Evolutionary conservation across 2,113 vertebrate species (phyloP).

Genomic region (Oncorhynchus keta): DNA sequence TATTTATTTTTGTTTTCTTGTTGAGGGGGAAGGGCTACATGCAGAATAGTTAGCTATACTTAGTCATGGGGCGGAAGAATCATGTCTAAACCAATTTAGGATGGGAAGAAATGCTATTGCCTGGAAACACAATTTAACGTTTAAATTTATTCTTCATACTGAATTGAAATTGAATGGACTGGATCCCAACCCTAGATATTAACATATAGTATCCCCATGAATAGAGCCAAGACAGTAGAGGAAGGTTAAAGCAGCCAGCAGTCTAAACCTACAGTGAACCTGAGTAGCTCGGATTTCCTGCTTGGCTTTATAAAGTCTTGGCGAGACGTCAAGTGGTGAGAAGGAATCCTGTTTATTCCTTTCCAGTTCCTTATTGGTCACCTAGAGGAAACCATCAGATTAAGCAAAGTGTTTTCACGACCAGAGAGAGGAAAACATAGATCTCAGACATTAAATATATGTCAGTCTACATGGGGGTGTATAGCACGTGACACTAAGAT

Average conservation of each 20-base stretch:
- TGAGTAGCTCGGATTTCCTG: neutral
- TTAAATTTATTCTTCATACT: too few species aligned
- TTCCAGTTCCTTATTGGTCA: neutral
- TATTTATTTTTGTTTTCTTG: too few species aligned
- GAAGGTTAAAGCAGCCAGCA: neutral
- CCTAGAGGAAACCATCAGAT: constrained; percentile 30
- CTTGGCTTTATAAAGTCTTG: neutral
- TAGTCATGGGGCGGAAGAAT: too few species aligned
- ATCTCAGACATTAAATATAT: constrained; percentile 15
- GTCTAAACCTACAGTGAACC: neutral
- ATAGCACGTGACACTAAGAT: neutral
- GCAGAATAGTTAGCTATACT: too few species aligned
- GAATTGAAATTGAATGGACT: too few species aligned
- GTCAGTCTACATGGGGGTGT: neutral
- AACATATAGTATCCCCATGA: neutral
- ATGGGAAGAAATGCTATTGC: too few species aligned
- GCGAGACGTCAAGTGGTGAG: too few species aligned
- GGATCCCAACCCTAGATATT: too few species aligned
- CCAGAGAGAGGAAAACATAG: constrained; percentile 27
- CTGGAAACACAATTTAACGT: too few species aligned
- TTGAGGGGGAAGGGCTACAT: too few species aligned
- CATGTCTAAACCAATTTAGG: too few species aligned
- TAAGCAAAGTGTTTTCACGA: constrained; percentile 47
- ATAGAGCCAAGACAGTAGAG: neutral
- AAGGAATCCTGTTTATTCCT: neutral